phyloP scores from a whole-genome alignment of 2,888 invertebrate genomes.

The Eledone cirrhosa region DNA sequence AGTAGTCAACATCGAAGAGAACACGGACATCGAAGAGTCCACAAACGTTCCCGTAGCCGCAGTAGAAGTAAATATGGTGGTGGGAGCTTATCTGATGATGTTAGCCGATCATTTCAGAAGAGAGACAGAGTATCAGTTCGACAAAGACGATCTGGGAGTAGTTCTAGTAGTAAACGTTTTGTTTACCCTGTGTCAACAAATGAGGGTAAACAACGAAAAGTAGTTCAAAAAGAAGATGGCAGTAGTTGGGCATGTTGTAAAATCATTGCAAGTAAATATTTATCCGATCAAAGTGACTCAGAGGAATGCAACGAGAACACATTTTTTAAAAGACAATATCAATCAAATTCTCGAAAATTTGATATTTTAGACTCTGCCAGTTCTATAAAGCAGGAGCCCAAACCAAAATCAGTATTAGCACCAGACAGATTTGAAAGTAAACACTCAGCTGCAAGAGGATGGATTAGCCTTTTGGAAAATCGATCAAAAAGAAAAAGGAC shows the following conservation, averaged over 20 bases:
- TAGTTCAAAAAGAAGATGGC: neutral
- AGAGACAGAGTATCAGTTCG: neutral
- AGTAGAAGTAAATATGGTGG: neutral
- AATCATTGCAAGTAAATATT: neutral
- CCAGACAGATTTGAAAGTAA: neutral
- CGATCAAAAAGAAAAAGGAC: neutral
- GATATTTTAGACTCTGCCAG: neutral
- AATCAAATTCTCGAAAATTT: slow-evolving; percentile 9
- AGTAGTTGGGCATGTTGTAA: too few relatives aligned
- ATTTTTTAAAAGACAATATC: neutral
- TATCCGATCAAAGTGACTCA: slow-evolving; percentile 18
- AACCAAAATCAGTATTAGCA: neutral
- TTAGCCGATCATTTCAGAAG: neutral
- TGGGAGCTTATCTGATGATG: slow-evolving; percentile 5
- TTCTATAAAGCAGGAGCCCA: neutral
- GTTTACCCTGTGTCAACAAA: neutral
- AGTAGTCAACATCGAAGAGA: too few relatives aligned
- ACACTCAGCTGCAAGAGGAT: neutral
- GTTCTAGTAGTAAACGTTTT: slow-evolving; percentile 12
- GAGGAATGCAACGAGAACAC: slow-evolving; percentile 16
- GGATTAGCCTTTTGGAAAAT: neutral
- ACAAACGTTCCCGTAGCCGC: neutral
- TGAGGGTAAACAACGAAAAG: neutral
- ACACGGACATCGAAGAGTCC: too few relatives aligned
- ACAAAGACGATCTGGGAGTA: too few relatives aligned